A percentile compares a stretch with the other conserved stretches of the same genome.
Evolutionary conservation across 2,888 invertebrate genomes (phyloP).

Genomic region (Cheilosia urbana): DNA sequence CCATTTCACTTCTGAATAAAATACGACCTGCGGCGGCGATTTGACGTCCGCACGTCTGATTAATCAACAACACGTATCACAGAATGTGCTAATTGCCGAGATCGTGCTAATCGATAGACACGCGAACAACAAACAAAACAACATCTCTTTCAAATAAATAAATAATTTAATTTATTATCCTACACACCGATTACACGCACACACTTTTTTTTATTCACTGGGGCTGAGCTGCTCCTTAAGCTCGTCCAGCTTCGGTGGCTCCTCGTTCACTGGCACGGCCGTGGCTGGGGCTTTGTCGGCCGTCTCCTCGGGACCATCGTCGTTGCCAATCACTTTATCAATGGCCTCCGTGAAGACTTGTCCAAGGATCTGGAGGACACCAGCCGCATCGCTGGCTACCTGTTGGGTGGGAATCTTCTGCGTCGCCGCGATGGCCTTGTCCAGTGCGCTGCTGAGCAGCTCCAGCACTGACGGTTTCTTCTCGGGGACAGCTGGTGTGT

Average conservation of each 20-base stretch:
- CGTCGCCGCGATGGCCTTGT: conserved; percentile 80
- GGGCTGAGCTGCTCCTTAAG: conserved; percentile 47
- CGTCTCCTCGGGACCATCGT: conserved; percentile 78
- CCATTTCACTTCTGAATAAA: conserved; percentile 50
- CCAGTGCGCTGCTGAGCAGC: conserved; percentile 81
- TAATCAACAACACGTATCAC: conserved; percentile 37
- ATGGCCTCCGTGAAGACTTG: conserved; percentile 82
- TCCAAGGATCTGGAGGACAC: conserved; percentile 82
- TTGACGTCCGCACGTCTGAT: conserved; percentile 21
- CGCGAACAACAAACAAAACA: conserved; percentile 31
- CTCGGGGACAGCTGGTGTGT: conserved; percentile 62
- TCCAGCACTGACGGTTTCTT: conserved; percentile 80
- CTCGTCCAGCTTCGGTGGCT: conserved; percentile 31
- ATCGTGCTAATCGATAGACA: conserved; percentile 42
- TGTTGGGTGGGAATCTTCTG: conserved; percentile 80
- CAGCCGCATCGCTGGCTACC: conserved; percentile 81
- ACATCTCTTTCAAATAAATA: conserved; percentile 50
- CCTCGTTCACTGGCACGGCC: conserved; percentile 11
- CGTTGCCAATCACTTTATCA: conserved; percentile 81
- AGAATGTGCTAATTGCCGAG: conserved; percentile 48
- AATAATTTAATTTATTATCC: conserved; percentile 70
- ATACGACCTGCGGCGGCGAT: conserved; percentile 4
- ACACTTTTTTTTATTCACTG: conserved; percentile 49
- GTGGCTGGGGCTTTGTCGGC: conserved; percentile 3
- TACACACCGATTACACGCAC: conserved; percentile 16